These are phyloP conservation scores for Heteromormyrus szaboi DNA, from an alignment of 2,797 vertebrate species.

Conservation along the genomic window DNA sequence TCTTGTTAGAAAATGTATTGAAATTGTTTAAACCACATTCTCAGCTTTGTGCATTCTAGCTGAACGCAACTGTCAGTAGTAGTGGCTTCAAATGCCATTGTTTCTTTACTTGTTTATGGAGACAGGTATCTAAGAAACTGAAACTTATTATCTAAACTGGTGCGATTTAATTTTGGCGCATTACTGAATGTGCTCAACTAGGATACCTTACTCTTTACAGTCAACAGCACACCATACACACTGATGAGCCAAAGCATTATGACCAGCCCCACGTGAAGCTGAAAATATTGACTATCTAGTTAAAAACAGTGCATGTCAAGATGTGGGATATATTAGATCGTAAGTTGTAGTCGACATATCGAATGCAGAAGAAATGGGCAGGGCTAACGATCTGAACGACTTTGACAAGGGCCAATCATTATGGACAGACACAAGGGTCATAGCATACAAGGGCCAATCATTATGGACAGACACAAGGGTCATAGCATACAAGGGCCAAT, in stretches of 20 bases:
- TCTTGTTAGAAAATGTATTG: slow-evolving; percentile 24
- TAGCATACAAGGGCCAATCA: neutral
- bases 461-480: neutral
- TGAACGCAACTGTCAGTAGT: neutral
- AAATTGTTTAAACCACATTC: neutral
- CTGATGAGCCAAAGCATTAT: neutral
- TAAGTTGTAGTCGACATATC: neutral
- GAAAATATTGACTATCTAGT: neutral
- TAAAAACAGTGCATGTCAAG: neutral
- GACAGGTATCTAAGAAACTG: slow-evolving; percentile 31
- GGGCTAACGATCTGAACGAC: neutral
- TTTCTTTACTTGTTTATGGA: slow-evolving; percentile 16
- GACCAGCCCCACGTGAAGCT: neutral
- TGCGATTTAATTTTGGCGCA: neutral
- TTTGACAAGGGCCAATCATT: neutral
- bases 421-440: neutral
- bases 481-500: neutral
- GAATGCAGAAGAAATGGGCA: neutral
- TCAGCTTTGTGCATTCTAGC: neutral
- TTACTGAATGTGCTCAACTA: slow-evolving; percentile 17
- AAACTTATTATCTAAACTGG: neutral
- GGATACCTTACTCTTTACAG: neutral
- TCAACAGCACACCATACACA: slow-evolving; percentile 6
- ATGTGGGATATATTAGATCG: neutral
- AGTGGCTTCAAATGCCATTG: neutral